A percentile compares a stretch with the other conserved stretches of the same genome.
Evolutionary conservation across 2,888 invertebrate genomes (phyloP).

Genomic region (Spisula solida): DNA sequence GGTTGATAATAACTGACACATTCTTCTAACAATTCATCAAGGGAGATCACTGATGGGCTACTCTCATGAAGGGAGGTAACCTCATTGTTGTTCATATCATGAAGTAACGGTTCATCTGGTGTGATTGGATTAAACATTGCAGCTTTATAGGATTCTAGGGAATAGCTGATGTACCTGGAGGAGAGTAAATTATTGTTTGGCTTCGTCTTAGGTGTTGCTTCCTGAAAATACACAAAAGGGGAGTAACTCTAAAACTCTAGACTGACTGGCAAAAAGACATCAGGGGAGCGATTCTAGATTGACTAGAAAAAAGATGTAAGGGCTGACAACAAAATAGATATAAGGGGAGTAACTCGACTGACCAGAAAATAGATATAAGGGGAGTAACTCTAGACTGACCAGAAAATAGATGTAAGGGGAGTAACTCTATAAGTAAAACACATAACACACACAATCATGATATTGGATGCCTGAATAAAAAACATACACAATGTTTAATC

Average conservation of each 20-base stretch:
- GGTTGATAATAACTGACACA: slow-evolving; percentile 63
- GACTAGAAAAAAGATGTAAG: background rate
- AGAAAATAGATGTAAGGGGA: too few relatives aligned
- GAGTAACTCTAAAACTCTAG: background rate
- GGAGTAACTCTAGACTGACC: background rate
- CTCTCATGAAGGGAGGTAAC: slow-evolving; percentile 60
- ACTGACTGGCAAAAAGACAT: too few relatives aligned
- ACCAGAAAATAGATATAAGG: too few relatives aligned
- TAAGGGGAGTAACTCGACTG: too few relatives aligned
- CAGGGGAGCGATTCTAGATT: too few relatives aligned
- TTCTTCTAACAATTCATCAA: slow-evolving; percentile 58
- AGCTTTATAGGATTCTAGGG: slow-evolving; percentile 62
- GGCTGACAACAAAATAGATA: too few relatives aligned
- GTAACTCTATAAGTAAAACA: too few relatives aligned
- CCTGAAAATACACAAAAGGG: background rate
- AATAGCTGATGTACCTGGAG: slow-evolving; percentile 32
- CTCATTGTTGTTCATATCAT: slow-evolving; percentile 46
- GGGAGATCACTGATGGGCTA: slow-evolving; percentile 68
- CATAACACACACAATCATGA: too few relatives aligned
- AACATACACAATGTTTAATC: too few relatives aligned
- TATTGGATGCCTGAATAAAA: too few relatives aligned
- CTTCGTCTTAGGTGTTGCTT: background rate
- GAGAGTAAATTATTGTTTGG: slow-evolving; percentile 16
- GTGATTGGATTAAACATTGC: slow-evolving; percentile 68
- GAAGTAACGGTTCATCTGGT: slow-evolving; percentile 56